A percentile compares a stretch with the other conserved stretches of the same genome.
Conservation (phyloP, 2,113 vertebrate genomes). For the Muntiacus muntjak region DNA sequence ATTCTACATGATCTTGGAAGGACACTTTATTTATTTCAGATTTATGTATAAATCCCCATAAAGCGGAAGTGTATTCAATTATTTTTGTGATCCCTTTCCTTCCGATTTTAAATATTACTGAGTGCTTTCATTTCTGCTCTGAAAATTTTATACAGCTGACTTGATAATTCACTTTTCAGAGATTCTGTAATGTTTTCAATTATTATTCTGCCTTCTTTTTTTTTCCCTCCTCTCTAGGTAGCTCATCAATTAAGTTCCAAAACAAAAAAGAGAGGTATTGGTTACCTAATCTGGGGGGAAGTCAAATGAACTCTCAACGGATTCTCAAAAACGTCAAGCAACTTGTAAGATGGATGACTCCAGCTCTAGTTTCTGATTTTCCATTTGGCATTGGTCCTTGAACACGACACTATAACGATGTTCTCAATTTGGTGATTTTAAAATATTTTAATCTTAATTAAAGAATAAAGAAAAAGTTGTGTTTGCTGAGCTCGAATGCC, state of each 20-base stretch:
- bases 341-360: not conserved
- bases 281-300: not conserved
- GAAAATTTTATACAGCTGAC: not conserved
- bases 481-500: constrained; percentile 31
- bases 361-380: constrained; percentile 25
- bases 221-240: not conserved
- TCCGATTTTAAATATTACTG: not conserved
- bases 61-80: not conserved
- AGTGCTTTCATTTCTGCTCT: not conserved
- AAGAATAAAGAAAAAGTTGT: constrained; percentile 48
- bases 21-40: not conserved
- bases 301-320: not conserved
- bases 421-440: constrained; percentile 46
- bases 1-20: not conserved
- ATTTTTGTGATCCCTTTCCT: not conserved
- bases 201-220: not conserved
- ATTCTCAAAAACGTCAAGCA: not conserved
- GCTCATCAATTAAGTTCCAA: not conserved
- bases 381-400: constrained; percentile 21
- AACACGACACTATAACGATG: constrained; percentile 25
- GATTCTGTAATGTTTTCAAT: not conserved
- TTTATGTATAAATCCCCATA: not conserved
- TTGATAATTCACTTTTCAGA: not conserved
- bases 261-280: not conserved
- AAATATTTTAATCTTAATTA: constrained; percentile 68